These are phyloP conservation scores for Desmodus rotundus DNA, from an alignment of 2,113 vertebrate genomes.

Conservation along the genomic window DNA sequence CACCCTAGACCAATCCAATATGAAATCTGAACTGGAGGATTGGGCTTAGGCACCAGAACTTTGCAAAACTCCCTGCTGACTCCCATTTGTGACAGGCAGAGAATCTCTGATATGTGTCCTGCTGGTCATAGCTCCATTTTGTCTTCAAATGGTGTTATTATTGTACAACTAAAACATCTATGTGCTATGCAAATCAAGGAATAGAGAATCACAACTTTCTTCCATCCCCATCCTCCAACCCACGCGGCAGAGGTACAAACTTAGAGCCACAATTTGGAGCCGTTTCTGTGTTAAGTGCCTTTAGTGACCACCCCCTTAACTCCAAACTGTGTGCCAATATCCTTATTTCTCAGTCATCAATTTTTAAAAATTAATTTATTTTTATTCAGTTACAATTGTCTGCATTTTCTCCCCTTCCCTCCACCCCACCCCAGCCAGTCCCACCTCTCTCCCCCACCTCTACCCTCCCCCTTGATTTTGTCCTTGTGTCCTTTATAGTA, in stretches of 20 bases:
- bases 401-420: no score
- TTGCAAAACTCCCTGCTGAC: background rate
- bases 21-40: background rate
- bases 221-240: background rate
- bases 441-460: no score
- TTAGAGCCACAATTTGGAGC: background rate
- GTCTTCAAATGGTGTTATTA: background rate
- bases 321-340: background rate
- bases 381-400: no score
- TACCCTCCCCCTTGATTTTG: no score
- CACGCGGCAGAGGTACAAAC: background rate
- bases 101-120: background rate
- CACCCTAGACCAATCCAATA: background rate
- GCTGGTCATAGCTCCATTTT: background rate
- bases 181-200: background rate
- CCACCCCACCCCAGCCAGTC: no score
- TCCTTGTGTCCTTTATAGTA: no score
- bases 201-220: background rate
- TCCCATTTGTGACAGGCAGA: background rate
- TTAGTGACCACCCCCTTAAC: background rate
- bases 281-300: background rate
- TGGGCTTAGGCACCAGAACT: background rate
- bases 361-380: no score
- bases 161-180: background rate
- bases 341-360: background rate